Base-by-base conservation (phyloP, 2,888 invertebrate species). In the Aproaerema taeniolella region DNA sequence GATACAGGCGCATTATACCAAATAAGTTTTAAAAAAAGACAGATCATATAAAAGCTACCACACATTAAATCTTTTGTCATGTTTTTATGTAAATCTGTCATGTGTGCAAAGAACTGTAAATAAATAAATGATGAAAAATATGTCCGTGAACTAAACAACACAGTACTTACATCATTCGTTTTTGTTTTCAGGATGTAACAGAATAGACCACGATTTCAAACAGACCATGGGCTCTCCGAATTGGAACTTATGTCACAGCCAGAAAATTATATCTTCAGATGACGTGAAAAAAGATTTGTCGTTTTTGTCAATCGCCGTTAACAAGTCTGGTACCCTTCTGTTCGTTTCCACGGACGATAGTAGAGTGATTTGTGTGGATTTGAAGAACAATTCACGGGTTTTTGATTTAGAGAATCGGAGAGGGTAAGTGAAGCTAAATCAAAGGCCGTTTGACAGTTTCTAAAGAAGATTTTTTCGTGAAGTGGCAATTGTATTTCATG, bases 381-480 rank as follows among this genome's bases (percentile, higher is more conserved):
- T 87, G 47, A 78, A 77, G 45, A 85, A 65, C n/a, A 61, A 73
- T 32, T 49, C 62, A 1, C 55, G 69, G 25, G 59, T 73, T 1
- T 80, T 82, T 42, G 77, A 86, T 46, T 49, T 87, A 46, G 81
- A 83, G 43, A 87, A 87, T 53, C 55, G 74, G 10, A 65, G 87
- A 46, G 87, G 87, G 87, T 87, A 42, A 67, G 80, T 66, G 20
- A n/a, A n/a, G n/a, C n/a, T n/a, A n/a, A n/a, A n/a, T n/a, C n/a
- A n/a, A n/a, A n/a, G n/a, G n/a, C n/a, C n/a, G n/a, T n/a, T n/a
- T n/a, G n/a, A n/a, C n/a, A n/a, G n/a, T n/a, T n/a, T n/a, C n/a
- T n/a, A n/a, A n/a, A n/a, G n/a, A n/a, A n/a, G n/a, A n/a, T n/a
- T n/a, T n/a, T n/a, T n/a, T n/a, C n/a, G n/a, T n/a, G n/a, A n/a